phyloP scores from a whole-genome alignment of 2,797 vertebrate species.

The Ibycter americanus region DNA sequence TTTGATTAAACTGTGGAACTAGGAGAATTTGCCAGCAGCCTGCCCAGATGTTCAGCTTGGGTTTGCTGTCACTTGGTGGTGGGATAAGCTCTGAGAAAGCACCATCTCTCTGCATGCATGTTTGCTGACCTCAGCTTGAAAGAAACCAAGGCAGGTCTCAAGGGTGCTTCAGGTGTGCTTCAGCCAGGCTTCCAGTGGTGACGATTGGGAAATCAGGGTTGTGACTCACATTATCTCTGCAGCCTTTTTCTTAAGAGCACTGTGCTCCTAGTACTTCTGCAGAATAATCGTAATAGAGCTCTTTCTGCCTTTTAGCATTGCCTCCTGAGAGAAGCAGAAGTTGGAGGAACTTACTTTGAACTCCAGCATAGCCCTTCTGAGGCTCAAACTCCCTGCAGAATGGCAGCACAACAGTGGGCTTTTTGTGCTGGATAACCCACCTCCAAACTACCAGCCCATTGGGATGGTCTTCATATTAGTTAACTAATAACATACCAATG shows the following conservation, averaged over 20 bases:
- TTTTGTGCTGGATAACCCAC: not conserved
- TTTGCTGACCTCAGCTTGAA: not conserved
- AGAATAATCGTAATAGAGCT: not conserved
- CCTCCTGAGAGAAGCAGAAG: not conserved
- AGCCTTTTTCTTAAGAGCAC: not conserved
- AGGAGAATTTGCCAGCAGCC: not conserved
- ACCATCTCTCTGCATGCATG: accelerated
- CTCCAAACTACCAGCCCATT: not conserved
- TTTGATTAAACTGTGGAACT: not conserved
- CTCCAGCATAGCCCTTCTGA: not conserved
- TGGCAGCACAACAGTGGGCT: not conserved
- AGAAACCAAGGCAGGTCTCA: not conserved
- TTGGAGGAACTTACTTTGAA: not conserved
- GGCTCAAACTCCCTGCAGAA: not conserved
- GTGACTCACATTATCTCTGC: not conserved
- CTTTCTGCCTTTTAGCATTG: not conserved
- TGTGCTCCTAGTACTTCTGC: not conserved
- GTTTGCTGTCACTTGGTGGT: not conserved
- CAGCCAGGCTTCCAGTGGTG: not conserved
- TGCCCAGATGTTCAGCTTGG: not conserved
- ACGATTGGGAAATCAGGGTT: not conserved
- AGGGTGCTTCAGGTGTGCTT: not conserved
- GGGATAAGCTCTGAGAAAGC: not conserved
- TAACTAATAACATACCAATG: not conserved
- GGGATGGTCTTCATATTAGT: not conserved